Base-by-base conservation (phyloP, 1,140 invertebrate species). In the Halyomorpha halys region DNA sequence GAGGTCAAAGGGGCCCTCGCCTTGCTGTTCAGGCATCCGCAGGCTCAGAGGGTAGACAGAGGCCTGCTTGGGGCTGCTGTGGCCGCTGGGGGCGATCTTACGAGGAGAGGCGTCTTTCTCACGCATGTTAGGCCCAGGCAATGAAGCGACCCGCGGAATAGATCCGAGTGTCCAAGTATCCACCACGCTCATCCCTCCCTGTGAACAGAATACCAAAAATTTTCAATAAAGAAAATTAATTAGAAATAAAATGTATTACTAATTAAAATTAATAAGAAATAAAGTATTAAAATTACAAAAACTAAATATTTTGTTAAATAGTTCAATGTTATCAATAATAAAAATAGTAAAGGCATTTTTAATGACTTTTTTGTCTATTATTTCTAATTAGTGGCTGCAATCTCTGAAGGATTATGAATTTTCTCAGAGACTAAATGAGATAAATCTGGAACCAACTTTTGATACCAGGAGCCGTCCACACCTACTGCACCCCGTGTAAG, bases 101-200 rank as follows among this genome's bases (percentile, higher is more conserved):
- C 85, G 78, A 65, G 86, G 86, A 70, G 83, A 86, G 66, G 85
- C 85, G 76, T 88, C 85, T 76, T 89, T 89, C 76, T 88, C 86
- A 76, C 86, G 83, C 85, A 89, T 87, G 72, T 62, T 66, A 25
- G 51, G 23, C 30, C 25, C 45, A 18, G 54, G 63, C 13, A 60
- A 30, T 44, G 59, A 60, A 11, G 63, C 47, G 21, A 45, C 30
- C 13, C 62, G 62, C 44, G 54, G 51, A 30, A 53, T 59, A 47
- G 25, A 64, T 47, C 53, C 49, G 61, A 49, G 45, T 34, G 30
- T 44, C 63, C 63, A 64, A 25, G 63, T 53, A 23, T 64, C 63
- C 18, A 64, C 63, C 54, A 64, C 63, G 54, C 53, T 64, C 63
- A 64, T 64, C 51, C 63, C 63, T 64, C 54, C 45, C 61, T 63